Percentiles rank a stretch among this genome's conserved stretches.
Evolutionary conservation across 2,888 invertebrate genomes (phyloP).

Genomic region (Drosophila greeni): DNA sequence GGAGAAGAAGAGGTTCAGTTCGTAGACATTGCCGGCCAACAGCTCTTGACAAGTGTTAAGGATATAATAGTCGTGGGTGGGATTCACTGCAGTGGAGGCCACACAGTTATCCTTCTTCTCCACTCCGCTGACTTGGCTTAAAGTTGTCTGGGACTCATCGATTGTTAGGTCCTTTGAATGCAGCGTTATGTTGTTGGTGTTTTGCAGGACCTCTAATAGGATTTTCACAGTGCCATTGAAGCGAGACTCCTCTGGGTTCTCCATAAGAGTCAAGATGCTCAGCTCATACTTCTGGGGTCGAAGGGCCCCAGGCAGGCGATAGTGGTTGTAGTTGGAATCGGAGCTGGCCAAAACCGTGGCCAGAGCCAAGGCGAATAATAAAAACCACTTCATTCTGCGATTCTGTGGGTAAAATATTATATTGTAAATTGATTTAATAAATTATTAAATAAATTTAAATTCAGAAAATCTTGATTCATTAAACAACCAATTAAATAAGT

Average conservation of each 20-base stretch:
- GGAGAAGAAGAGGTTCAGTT: conserved; percentile 82
- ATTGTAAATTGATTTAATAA: neutral
- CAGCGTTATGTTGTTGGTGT: conserved; percentile 82
- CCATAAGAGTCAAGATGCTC: conserved; percentile 77
- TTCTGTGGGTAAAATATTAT: neutral
- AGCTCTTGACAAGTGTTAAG: conserved; percentile 80
- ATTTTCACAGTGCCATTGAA: conserved; percentile 78
- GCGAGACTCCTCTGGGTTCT: conserved; percentile 71
- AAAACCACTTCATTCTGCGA: conserved; percentile 8
- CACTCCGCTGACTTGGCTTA: conserved; percentile 38
- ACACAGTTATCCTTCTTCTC: conserved; percentile 59
- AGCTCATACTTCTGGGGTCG: conserved; percentile 77
- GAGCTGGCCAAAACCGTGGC: neutral
- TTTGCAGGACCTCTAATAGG: conserved; percentile 71
- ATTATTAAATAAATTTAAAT: neutral
- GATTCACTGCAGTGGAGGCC: conserved; percentile 75
- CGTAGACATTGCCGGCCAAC: conserved; percentile 78
- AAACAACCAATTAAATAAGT: neutral
- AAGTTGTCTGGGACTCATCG: conserved; percentile 71
- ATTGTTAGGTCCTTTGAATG: conserved; percentile 82
- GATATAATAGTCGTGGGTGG: conserved; percentile 82
- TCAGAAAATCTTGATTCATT: neutral
- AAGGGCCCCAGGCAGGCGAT: conserved; percentile 77
- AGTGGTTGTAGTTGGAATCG: conserved; percentile 37
- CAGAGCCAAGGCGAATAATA: neutral